These are phyloP conservation scores for Lethrus apterus DNA, from an alignment of 1,140 invertebrate genomes.

Conservation along the genomic window DNA sequence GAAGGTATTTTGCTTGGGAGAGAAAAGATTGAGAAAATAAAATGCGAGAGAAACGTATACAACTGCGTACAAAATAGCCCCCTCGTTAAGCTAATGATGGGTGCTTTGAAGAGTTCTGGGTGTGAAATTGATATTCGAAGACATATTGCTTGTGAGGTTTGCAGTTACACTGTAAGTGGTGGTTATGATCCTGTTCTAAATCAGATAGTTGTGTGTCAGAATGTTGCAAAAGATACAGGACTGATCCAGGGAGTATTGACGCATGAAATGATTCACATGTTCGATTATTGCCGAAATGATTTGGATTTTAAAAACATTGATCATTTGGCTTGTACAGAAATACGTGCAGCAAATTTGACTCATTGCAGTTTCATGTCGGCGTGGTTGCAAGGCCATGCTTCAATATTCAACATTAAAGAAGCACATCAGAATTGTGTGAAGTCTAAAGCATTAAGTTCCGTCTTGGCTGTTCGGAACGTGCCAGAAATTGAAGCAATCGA, in stretches of 20 bases:
- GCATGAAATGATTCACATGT: slow-evolving; percentile 96
- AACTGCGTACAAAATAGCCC: slow-evolving; percentile 69
- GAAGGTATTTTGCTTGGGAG: slow-evolving; percentile 52
- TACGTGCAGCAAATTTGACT: slow-evolving; percentile 82
- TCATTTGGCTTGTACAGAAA: slow-evolving; percentile 93
- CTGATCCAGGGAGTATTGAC: slow-evolving; percentile 71
- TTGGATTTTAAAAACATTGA: slow-evolving; percentile 85
- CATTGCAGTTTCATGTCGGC: slow-evolving; percentile 86
- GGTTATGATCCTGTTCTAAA: slow-evolving; percentile 87
- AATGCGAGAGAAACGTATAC: slow-evolving; percentile 76
- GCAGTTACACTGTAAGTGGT: slow-evolving; percentile 72
- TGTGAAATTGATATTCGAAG: slow-evolving; percentile 75
- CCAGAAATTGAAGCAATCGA: slow-evolving; percentile 60
- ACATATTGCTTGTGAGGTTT: slow-evolving; percentile 89
- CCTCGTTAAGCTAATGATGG: slow-evolving; percentile 78
- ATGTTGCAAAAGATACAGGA: slow-evolving; percentile 57
- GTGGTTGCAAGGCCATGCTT: slow-evolving; percentile 66
- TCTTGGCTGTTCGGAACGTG: slow-evolving; percentile 74
- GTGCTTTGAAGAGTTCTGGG: slow-evolving; percentile 74
- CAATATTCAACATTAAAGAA: slow-evolving; percentile 63
- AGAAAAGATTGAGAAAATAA: slow-evolving; percentile 61
- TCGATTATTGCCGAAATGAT: slow-evolving; percentile 85
- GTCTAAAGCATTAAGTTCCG: slow-evolving; percentile 74
- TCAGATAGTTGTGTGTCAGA: slow-evolving; percentile 91
- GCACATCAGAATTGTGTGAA: slow-evolving; percentile 84